These are phyloP conservation scores for Cephalotes varians DNA, from an alignment of 2,888 invertebrate genomes.

Conservation along the genomic window DNA sequence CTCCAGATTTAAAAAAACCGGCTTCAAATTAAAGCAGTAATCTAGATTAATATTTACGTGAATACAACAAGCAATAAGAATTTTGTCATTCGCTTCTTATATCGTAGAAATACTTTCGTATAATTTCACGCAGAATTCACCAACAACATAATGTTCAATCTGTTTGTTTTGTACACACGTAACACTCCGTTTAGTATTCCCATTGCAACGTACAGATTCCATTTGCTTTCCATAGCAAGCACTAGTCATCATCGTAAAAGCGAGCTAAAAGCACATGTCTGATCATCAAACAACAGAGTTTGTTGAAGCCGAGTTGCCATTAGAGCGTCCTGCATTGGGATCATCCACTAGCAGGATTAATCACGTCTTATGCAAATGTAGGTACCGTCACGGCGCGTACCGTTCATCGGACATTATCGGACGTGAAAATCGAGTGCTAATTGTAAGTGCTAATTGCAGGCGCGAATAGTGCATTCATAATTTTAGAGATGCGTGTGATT, in stretches of 20 bases:
- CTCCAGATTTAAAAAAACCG: not conserved
- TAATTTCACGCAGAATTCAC: not conserved
- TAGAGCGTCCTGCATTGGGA: conserved; percentile 40
- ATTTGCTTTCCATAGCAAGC: conserved; percentile 3
- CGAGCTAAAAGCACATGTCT: conserved; percentile 1
- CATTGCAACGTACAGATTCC: not conserved
- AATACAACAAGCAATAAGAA: conserved; percentile 18
- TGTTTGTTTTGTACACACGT: not conserved
- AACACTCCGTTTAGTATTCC: not conserved
- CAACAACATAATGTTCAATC: not conserved
- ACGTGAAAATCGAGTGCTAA: not conserved
- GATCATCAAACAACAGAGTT: conserved; percentile 48
- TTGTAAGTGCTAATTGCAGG: not conserved
- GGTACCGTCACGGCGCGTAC: not conserved
- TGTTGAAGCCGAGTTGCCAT: conserved; percentile 50
- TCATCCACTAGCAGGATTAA: conserved; percentile 17
- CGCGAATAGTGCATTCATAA: not conserved
- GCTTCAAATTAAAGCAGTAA: not conserved
- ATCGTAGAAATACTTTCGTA: not conserved
- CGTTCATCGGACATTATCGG: not conserved
- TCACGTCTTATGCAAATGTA: conserved; percentile 15
- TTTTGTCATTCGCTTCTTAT: not conserved
- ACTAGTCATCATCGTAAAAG: not conserved
- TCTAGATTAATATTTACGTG: not conserved
- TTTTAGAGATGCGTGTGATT: not conserved